Evolutionary conservation across 2,888 invertebrate genomes (phyloP).

Genomic region (Bombylius major): DNA sequence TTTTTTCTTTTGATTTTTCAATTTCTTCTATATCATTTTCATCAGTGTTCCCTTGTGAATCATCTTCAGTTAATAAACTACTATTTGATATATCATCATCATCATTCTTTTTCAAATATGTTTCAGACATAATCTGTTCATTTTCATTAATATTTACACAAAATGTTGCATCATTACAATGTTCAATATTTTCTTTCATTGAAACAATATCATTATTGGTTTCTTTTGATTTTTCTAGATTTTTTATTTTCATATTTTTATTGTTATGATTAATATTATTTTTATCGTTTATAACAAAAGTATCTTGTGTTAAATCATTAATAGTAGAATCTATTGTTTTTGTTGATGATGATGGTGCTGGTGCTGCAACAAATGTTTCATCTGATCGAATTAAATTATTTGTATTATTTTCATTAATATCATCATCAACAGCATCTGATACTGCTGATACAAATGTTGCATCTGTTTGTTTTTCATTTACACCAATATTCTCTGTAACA

Average conservation of each 20-base stretch:
- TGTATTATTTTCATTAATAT: neutral
- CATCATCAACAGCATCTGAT: neutral
- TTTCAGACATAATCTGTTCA: neutral
- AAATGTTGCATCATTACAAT: constrained; percentile 19
- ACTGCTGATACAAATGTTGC: constrained; percentile 10
- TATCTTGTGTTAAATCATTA: neutral
- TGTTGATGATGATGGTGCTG: constrained; percentile 1
- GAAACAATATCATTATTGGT: neutral
- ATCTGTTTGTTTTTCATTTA: constrained; percentile 2
- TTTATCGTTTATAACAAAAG: neutral
- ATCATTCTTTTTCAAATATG: neutral
- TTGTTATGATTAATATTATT: neutral
- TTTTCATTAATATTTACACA: constrained; percentile 11
- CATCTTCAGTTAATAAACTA: constrained; percentile 32
- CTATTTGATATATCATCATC: constrained; percentile 9
- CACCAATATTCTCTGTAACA: too few relatives aligned
- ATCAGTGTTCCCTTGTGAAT: constrained; percentile 20
- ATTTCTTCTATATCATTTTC: constrained; percentile 4
- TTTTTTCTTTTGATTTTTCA: constrained; percentile 7
- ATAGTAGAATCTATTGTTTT: neutral
- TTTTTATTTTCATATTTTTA: neutral
- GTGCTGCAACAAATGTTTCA: constrained; percentile 20
- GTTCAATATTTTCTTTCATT: neutral
- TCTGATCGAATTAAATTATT: constrained; percentile 7
- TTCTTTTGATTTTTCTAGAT: neutral